Percentiles rank a stretch among this genome's conserved stretches.
Conservation (phyloP, 2,113 vertebrate genomes). For the Shinisaurus crocodilurus region DNA sequence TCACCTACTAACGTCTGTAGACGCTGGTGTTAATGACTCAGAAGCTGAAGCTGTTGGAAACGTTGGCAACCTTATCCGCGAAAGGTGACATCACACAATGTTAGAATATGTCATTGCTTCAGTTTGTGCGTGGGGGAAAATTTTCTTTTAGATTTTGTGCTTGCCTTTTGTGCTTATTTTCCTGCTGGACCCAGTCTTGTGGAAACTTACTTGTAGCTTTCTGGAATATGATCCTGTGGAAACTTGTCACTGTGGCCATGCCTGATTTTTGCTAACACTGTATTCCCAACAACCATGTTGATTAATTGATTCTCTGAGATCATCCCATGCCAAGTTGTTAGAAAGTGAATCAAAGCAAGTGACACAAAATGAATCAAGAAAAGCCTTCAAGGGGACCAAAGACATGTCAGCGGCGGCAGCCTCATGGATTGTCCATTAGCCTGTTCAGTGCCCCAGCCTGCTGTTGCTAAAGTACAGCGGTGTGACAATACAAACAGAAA, state of each 20-base stretch:
- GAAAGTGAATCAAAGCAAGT: constrained; percentile 27
- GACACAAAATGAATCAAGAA: constrained; percentile 32
- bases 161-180: not conserved
- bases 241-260: not conserved
- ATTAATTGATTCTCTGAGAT: constrained; percentile 27
- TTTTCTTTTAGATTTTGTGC: not conserved
- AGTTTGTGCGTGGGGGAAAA: too few relatives aligned
- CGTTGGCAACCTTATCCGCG: not conserved
- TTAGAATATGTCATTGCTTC: not conserved
- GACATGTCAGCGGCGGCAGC: not conserved
- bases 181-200: not conserved
- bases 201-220: constrained; percentile 15
- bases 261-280: not conserved
- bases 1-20: not conserved
- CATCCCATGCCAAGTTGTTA: not conserved
- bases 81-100: not conserved
- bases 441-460: too few relatives aligned
- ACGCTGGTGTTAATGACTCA: not conserved
- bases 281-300: constrained; percentile 20
- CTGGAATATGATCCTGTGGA: constrained; percentile 8
- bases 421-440: not conserved
- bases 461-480: not conserved
- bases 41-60: not conserved
- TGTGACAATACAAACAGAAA: not conserved
- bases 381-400: constrained; percentile 22